Evolutionary conservation across 2,113 vertebrate species (phyloP).

Genomic region (Rhynchomys soricoides): DNA sequence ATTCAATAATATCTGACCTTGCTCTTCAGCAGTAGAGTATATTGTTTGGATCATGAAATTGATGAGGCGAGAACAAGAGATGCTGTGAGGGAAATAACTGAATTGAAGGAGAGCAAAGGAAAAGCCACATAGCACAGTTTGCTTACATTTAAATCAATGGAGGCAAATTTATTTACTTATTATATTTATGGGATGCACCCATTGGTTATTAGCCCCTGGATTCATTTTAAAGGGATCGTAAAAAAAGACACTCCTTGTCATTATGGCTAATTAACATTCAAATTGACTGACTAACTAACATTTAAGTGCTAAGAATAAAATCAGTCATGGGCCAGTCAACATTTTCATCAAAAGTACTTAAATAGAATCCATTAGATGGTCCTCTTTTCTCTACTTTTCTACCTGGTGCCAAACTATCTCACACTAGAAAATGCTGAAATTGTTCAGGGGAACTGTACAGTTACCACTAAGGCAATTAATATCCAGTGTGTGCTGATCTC

Average conservation of each 20-base stretch:
- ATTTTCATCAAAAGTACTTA: conserved; percentile 76
- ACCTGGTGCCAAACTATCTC: conserved; percentile 39
- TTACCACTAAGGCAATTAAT: neutral
- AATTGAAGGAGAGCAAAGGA: neutral
- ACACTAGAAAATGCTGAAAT: neutral
- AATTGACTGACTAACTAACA: conserved; percentile 79
- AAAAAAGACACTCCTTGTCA: conserved; percentile 77
- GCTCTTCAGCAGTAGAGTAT: conserved; percentile 4
- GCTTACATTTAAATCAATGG: conserved; percentile 72
- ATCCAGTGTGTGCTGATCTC: neutral
- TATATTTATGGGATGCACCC: conserved; percentile 78
- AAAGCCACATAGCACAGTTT: neutral
- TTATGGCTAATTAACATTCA: conserved; percentile 82
- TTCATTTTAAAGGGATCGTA: conserved; percentile 68
- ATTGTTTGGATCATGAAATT: conserved; percentile 63
- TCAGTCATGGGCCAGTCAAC: conserved; percentile 75
- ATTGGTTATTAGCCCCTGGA: conserved; percentile 76
- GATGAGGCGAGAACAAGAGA: conserved; percentile 52
- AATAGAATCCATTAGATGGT: conserved; percentile 56
- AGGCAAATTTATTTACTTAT: conserved; percentile 81
- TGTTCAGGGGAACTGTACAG: neutral
- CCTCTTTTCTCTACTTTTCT: neutral
- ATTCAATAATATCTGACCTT: conserved; percentile 68
- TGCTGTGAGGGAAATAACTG: neutral
- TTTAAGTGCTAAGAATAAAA: conserved; percentile 72